These are phyloP conservation scores for Andrena dorsata DNA, from an alignment of 2,888 invertebrate genomes.

Conservation along the genomic window DNA sequence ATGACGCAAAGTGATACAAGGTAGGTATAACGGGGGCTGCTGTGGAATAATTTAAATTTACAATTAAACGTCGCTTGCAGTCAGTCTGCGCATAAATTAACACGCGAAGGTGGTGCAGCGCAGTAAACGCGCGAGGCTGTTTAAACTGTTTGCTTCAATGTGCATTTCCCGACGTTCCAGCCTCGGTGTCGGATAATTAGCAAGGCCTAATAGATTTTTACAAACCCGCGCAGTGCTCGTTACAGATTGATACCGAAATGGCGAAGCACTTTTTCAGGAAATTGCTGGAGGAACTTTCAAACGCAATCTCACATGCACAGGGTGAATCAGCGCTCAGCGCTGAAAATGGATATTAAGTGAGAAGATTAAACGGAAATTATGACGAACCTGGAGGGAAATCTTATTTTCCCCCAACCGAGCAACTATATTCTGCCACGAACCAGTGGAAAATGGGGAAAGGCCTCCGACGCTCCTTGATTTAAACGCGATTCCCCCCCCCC, in stretches of 20 bases:
- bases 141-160: neutral
- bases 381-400: neutral
- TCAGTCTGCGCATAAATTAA: conserved; percentile 5
- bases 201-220: no score
- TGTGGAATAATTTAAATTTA: conserved; percentile 5
- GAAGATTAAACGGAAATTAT: conserved; percentile 31
- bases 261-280: neutral
- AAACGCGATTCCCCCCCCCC: conserved; percentile 19
- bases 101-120: neutral
- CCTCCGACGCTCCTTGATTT: neutral
- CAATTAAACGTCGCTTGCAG: conserved; percentile 11
- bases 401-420: neutral
- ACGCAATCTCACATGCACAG: no score
- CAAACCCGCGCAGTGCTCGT: no score
- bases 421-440: conserved; percentile 3
- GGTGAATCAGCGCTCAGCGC: no score
- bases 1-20: neutral
- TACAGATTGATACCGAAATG: neutral
- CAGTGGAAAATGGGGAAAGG: neutral
- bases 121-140: neutral
- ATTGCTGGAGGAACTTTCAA: neutral
- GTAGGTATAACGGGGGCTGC: neutral
- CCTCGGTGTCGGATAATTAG: no score
- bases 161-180: no score
- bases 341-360: neutral